Conservation (phyloP, 2,113 vertebrate genomes). For the Sapayoa aenigma region DNA sequence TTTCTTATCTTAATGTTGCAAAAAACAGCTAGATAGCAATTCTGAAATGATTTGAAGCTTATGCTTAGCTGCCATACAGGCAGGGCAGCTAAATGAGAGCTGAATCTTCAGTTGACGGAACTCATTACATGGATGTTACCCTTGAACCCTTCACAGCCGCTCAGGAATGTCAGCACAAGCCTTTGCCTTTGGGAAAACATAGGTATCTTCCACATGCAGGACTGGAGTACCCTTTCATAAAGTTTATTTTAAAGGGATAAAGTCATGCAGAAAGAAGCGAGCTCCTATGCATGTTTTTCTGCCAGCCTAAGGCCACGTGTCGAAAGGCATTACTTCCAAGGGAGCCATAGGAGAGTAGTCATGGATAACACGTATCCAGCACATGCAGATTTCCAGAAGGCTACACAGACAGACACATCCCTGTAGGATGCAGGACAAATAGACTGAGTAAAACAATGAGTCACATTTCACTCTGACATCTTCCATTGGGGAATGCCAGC, state of each 20-base stretch:
- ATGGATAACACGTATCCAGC: neutral
- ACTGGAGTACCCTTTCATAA: neutral
- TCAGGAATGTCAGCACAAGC: neutral
- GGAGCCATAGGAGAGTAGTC: neutral
- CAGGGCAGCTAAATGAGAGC: neutral
- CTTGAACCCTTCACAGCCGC: neutral
- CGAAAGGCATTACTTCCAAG: neutral
- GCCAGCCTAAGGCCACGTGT: neutral
- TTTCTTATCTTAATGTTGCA: neutral
- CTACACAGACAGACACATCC: neutral
- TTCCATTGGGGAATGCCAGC: neutral
- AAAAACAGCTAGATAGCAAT: neutral
- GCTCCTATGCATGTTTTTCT: neutral
- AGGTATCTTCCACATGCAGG: neutral
- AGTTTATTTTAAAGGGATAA: constrained; percentile 13
- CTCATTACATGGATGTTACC: neutral
- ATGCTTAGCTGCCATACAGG: neutral
- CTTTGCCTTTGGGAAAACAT: neutral
- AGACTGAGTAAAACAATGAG: neutral
- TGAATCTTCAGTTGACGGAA: neutral
- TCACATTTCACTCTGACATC: neutral
- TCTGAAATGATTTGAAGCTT: neutral
- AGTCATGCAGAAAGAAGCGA: neutral
- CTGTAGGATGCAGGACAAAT: neutral
- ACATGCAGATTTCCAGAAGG: neutral